Base-by-base conservation (phyloP, 2,113 vertebrate species). In the Podarcis muralis region DNA sequence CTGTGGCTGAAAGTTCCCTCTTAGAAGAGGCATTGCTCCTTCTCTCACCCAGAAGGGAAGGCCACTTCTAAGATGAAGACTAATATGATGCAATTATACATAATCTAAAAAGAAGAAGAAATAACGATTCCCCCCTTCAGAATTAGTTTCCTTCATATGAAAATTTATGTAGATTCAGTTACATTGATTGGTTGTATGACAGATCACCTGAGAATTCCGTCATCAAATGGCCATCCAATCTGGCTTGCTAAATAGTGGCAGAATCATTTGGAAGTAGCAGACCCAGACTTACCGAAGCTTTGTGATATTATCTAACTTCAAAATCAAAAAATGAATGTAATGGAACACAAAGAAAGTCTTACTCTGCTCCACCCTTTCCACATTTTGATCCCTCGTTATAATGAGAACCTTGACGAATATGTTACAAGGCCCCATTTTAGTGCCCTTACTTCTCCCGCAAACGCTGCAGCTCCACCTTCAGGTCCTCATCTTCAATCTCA, bases 401-500 rank as follows among this genome's bases (percentile, higher is more conserved):
- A 35, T 83, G 15, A 76, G 71, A 77, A 30, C 3, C 22, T 66
- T 53, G 40, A 30, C 1, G 68, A 77, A 83, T 32, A 6, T 11
- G 13, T 53, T 13, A 57, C 11, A 59, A 74, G 30, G 23, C 69
- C n/a, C 4, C 16, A 66, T n/a, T 12, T 76, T 43, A 27, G 35
- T 9, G n/a, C 85, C 87, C 97, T 97, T 95, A 98, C 98, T 98
- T 98, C 93, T 98, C 97, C 94, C 97, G 95, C 69, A 99, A 97
- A 91, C 90, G 97, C 86, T 98, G 98, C 68, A 99, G 96, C 81
- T 98, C 98, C 87, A 92, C 96, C 91, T 96, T 98, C 81, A 98
- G 95, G 81, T 98, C 98, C 89, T 98, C 98, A 86, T 98, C 98
- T 92, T 98, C 98, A 87, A 98, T 93, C 92, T 98, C 98, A 13